Base-by-base conservation (phyloP, 2,113 vertebrate species). In the Tachycineta bicolor region DNA sequence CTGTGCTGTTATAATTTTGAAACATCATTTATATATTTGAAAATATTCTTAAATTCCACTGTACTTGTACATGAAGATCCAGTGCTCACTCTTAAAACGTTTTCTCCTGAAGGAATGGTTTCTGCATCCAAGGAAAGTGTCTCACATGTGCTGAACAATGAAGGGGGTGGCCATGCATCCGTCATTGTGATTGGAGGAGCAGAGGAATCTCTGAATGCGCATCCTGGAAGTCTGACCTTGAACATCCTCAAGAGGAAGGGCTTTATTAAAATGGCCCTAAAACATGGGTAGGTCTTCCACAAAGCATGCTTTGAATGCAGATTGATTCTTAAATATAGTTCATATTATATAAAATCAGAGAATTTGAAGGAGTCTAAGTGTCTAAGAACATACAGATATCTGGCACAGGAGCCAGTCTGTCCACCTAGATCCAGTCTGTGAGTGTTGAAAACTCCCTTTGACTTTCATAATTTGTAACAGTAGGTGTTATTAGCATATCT, bases 231-330 rank as follows among this genome's bases (percentile, higher is more conserved):
- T 37, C 95, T 97, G 47, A 97, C 94, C 24, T 67, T 98, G 80
- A 97, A 90, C 83, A 94, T 98, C 74, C 95, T 93, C 71, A 96
- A 97, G 43, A 97, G 97, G 88, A 98, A 98, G 65, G 98, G 98
- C 41, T 98, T 98, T 88, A 92, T 98, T 93, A 98, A 98, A 96
- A 85, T 98, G 63, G 98, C 98, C 62, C 87, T 98, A 91, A 98
- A 96, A 78, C 95, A 97, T 17, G 98, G 98, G 98, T 98, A 96
- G 63, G 97, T 97, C 37, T 75, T 79, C 76, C 31, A 64, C 58
- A 60, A 74, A 88, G 39, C 46, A 11, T 41, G 33, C 28, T 90
- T 91, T 73, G 67, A 83, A 69, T 65, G 31, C 4, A 55, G 31
- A 37, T 60, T 26, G 29, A 62, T 64, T 78, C 43, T 55, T 86